phyloP scores from a whole-genome alignment of 2,797 vertebrate genomes.

The Botia almorhae region DNA sequence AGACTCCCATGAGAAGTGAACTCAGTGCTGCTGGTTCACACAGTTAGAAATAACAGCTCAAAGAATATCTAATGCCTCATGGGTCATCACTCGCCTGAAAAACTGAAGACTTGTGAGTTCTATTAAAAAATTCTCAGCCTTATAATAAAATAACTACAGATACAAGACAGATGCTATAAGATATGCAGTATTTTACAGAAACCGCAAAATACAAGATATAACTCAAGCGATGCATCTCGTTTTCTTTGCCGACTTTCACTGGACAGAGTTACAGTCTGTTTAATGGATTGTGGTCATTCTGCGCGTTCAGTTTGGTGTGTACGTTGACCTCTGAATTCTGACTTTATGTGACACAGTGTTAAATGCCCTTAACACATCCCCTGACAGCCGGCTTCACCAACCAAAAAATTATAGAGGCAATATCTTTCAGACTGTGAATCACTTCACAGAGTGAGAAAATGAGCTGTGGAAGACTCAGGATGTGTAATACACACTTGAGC shows the following conservation, averaged over 20 bases:
- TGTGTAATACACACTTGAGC: neutral
- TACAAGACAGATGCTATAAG: neutral
- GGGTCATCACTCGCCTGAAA: conserved; percentile 2
- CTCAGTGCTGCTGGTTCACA: conserved; percentile 3
- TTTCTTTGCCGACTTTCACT: neutral
- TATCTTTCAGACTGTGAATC: neutral
- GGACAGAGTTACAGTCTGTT: neutral
- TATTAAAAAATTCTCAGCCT: conserved; percentile 3
- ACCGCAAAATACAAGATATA: neutral
- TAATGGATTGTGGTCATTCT: neutral
- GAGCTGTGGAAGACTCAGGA: neutral
- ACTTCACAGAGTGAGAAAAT: neutral
- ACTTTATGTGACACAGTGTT: neutral
- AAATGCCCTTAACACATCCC: neutral
- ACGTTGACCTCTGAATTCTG: neutral
- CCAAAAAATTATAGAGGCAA: neutral
- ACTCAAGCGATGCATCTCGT: neutral
- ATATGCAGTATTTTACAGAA: neutral
- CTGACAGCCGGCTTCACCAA: neutral
- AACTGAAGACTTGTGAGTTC: neutral
- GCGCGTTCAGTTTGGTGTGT: neutral
- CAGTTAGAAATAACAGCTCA: neutral
- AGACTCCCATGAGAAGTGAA: neutral
- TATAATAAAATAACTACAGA: conserved; percentile 2
- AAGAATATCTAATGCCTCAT: neutral